Base-by-base conservation (phyloP, 2,888 invertebrate species). In the Campopleginae sp. region DNA sequence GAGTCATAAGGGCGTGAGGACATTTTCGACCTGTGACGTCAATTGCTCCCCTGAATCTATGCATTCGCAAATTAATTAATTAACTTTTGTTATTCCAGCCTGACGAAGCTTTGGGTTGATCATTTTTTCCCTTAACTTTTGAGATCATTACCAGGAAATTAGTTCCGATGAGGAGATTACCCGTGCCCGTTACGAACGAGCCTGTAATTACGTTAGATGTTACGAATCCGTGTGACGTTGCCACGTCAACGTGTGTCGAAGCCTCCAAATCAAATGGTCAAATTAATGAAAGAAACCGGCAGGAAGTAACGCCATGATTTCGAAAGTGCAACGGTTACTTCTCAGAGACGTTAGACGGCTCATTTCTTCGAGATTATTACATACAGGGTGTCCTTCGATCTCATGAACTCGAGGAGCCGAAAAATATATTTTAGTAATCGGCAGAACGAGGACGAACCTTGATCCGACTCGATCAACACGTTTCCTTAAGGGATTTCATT, bases 321-420 rank as follows among this genome's bases (percentile, higher is more conserved):
- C 86, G 89, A 89, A 90, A 90, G 90, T 88, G 88, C 88, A 88
- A 86, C 87, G 86, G 86, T 63, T 82, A 66, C 87, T 87, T 80
- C 66, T 86, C 84, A 81, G 66, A 87, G 86, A 77, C 85, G 87
- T 88, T 84, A 76, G 75, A 44, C 42, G 65, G 23, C 48, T 65
- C 38, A 44, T 78, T 63, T 48, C 68, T 58, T 78, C 12, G 0
- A 23, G 23, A 27, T 51, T 51, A 66, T 63, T 42, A 42, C 14
- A 14, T 66, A 66, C 66, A 42, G 66, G 42, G 66, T 66, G 66
- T 66, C 23, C 19, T 23, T 42, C 4, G 10, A 10, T 14, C 14
- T 23, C 12, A 19, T 6, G 12, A 4, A 23, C 12, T 7, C 0
- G 4, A 65, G 12, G 17, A 65, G 33, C 0, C 17, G 12, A 8